Percentiles rank a stretch among this genome's conserved stretches.
phyloP scores from a whole-genome alignment of 2,113 vertebrate species.

The Oostethus manadensis region DNA sequence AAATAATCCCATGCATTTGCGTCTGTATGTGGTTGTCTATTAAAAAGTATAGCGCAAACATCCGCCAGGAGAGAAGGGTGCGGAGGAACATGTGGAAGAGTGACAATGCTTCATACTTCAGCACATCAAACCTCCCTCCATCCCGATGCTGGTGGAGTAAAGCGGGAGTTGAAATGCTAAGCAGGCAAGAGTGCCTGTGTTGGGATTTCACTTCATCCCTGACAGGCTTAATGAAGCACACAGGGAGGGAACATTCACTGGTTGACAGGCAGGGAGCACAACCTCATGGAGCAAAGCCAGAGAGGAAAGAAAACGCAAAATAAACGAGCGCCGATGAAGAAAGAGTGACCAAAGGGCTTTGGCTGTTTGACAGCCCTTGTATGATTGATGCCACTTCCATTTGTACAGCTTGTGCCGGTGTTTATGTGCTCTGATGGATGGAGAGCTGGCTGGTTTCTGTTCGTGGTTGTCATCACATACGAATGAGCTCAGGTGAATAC shows the following conservation, averaged over 20 bases:
- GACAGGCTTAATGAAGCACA: conserved; percentile 54
- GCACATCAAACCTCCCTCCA: conserved; percentile 6
- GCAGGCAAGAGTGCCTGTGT: conserved; percentile 46
- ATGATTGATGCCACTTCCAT: conserved; percentile 35
- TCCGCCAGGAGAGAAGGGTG: not conserved
- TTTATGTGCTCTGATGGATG: not conserved
- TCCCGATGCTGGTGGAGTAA: conserved; percentile 15
- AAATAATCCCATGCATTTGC: too few species aligned
- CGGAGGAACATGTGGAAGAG: not conserved
- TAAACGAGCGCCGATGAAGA: conserved; percentile 50
- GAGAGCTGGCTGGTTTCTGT: not conserved
- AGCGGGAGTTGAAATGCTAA: conserved; percentile 30
- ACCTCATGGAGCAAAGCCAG: conserved; percentile 15
- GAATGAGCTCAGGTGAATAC: too few species aligned
- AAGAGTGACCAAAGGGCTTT: conserved; percentile 27
- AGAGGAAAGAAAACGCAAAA: conserved; percentile 9
- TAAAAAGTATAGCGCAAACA: not conserved
- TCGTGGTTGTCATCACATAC: too few species aligned
- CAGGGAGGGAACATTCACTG: conserved; percentile 36
- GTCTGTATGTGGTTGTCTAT: too few species aligned
- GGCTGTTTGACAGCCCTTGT: conserved; percentile 37
- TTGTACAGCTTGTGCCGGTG: conserved; percentile 1
- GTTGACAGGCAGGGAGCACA: conserved; percentile 42
- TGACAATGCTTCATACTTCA: conserved; percentile 6
- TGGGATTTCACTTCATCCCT: conserved; percentile 50